A percentile compares a stretch with the other conserved stretches of the same genome.
Evolutionary conservation across 2,888 invertebrate species (phyloP).

Genomic region (Plagodis dolabraria): DNA sequence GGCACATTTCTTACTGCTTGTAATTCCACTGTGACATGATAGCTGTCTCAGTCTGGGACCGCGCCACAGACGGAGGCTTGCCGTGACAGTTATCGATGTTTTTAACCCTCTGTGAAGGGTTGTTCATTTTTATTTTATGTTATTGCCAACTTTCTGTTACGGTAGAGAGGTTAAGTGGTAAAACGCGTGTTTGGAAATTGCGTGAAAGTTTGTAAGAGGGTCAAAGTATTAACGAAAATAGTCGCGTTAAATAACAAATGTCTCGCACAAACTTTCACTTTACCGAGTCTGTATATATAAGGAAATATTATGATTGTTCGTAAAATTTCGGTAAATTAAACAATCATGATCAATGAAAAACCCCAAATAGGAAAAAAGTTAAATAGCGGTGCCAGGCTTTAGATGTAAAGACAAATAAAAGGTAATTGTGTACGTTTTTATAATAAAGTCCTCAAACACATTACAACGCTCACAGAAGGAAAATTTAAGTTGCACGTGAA

Average conservation of each 20-base stretch:
- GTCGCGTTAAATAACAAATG: neutral
- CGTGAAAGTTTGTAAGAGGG: slow-evolving; percentile 9
- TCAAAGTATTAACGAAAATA: slow-evolving; percentile 8
- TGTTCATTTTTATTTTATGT: slow-evolving; percentile 28
- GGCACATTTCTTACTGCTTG: neutral
- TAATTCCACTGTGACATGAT: slow-evolving; percentile 8
- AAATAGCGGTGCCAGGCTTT: too few species aligned
- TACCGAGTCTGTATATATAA: too few species aligned
- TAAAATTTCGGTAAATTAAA: too few species aligned
- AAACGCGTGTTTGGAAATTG: slow-evolving; percentile 17
- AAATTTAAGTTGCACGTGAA: too few species aligned
- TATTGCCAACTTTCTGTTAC: slow-evolving; percentile 23
- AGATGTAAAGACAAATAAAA: too few species aligned
- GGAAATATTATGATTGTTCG: too few species aligned
- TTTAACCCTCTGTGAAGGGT: slow-evolving; percentile 16
- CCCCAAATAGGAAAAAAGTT: too few species aligned
- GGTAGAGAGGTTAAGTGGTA: slow-evolving; percentile 20
- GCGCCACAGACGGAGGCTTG: neutral
- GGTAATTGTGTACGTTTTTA: too few species aligned
- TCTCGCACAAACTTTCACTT: neutral
- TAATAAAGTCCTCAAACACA: too few species aligned
- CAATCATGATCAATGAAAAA: too few species aligned
- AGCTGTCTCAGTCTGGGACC: slow-evolving; percentile 1
- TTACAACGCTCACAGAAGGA: too few species aligned
- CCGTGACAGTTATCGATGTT: slow-evolving; percentile 21